Evolutionary conservation across 2,797 vertebrate genomes (phyloP), one percentile per base, ranked within the genome.

Genomic region (Scleropages formosus): DNA sequence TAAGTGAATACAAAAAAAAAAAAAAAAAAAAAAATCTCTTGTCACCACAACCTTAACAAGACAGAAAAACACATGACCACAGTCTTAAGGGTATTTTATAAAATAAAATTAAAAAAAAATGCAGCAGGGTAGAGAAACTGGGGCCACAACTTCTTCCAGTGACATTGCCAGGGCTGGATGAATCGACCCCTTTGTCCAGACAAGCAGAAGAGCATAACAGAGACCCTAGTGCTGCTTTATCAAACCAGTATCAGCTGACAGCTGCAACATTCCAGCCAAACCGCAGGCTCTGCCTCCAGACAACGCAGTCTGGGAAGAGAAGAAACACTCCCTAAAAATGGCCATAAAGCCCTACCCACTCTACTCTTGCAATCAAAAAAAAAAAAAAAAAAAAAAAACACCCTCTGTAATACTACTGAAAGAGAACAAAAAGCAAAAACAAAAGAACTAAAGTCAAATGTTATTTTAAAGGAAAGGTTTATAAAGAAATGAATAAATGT

Each of bases 101-200:
- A 6, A 6, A 6, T 39, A 31, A 39, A 39, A n/a, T n/a, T n/a
- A n/a, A 39, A 39, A n/a, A n/a, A n/a, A n/a, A 39, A 31, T 39
- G 31, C 15, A 75, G 75, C 11, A n/a, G 63, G 65, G 61, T 20
- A 73, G 24, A 74, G 27, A 69, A 0, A 11, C 47, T 22, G 20
- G 47, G 2, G 18, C 44, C 44, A 75, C 44, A 46, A 69, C 71
- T 31, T 46, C 39, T 70, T n/a, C 15, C 61, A 58, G 46, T 69
- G 18, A 53, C 60, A 60, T 59, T 31, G 75, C 78, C 74, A 74
- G 49, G 31, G 20, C 39, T 39, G 64, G 56, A 84, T 82, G 80
- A 82, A 85, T 80, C 66, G 63, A 13, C 16, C 63, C 84, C 86
- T 82, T 82, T 89, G 85, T 86, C 51, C 31, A 9, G 0, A 22